A percentile compares a stretch with the other conserved stretches of the same genome.
These are phyloP conservation scores for Lutjanus argentimaculatus DNA, from an alignment of 2,797 vertebrate genomes.

Conservation along the genomic window DNA sequence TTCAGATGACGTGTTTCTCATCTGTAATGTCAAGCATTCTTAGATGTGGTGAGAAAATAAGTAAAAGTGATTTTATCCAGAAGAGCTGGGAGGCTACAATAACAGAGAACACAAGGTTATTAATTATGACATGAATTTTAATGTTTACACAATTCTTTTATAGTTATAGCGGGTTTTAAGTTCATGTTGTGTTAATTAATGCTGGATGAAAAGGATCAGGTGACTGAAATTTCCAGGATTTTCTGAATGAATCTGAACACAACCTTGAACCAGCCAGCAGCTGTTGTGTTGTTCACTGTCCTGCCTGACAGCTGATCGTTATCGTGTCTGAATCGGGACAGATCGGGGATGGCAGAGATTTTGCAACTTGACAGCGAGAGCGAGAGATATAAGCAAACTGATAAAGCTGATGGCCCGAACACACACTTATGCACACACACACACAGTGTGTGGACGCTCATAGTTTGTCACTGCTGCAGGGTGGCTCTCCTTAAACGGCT, in stretches of 20 bases:
- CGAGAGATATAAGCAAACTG: constrained; percentile 42
- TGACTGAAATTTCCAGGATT: too few relatives aligned
- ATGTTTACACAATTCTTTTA: neutral
- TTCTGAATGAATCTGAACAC: neutral
- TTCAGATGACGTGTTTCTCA: too few relatives aligned
- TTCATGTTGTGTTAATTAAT: neutral
- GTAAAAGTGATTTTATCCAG: neutral
- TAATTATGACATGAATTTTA: neutral
- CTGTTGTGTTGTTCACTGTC: neutral
- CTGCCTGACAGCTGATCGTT: constrained; percentile 54
- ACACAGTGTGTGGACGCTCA: constrained; percentile 10
- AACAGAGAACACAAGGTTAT: neutral
- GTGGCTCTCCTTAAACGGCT: constrained; percentile 57
- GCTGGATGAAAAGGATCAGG: neutral
- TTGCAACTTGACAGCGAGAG: constrained; percentile 28
- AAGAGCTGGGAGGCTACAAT: neutral
- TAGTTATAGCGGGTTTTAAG: neutral
- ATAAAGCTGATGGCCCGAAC: constrained; percentile 52
- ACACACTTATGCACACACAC: neutral
- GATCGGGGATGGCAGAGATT: constrained; percentile 33
- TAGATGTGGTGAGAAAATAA: too few relatives aligned
- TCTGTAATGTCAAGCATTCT: too few relatives aligned
- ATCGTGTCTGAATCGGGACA: constrained; percentile 43
- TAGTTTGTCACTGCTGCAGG: constrained; percentile 48
- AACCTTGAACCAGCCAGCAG: constrained; percentile 21